Base-by-base conservation (phyloP, 1,140 invertebrate genomes). In the Camponotus floridanus region DNA sequence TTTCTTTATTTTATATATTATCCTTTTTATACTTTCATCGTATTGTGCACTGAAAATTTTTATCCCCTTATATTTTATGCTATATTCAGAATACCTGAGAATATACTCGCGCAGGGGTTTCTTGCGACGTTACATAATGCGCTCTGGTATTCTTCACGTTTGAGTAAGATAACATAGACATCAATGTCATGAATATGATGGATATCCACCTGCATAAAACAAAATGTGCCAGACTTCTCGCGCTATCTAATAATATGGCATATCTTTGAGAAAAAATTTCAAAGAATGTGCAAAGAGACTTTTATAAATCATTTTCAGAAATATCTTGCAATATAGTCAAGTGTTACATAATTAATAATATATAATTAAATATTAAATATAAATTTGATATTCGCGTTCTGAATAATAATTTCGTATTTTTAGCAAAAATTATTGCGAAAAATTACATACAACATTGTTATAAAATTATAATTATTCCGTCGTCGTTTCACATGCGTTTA, bases 21-120 rank as follows among this genome's bases (percentile, higher is more conserved):
- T 80, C 13, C 9, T 70, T 80, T 80, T 80, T 21, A 42, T 70
- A 9, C 57, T 70, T 31, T 71, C 11, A 71, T 81, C 39, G 7
- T 55, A 57, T 59, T 31, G 36, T 21, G 6, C 26, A 59, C 15
- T 45, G 8, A 51, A 71, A 33, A 18, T 33, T 71, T 33, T 55
- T 18, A 39, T 73, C 11, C 18, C 45, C 7, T 42, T 64, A 51
- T 33, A 31, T 51, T 31, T 2, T 36, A 18, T n/a, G 42, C 3
- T n/a, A 68, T 31, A 71, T 71, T 48, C 21, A 42, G 36, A 68
- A 67, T 67, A 26, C 13, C 26, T 31, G n/a, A 71, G 9, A n/a
- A 81, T 61, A 31, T 59, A 55, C 9, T 39, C 36, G 8, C 9
- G 18, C 9, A 31, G 2, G 21, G 45, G 57, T 18, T 59, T 71